Percentiles rank a stretch among this genome's conserved stretches.
These are phyloP conservation scores for Hyposmocoma kahamanoa DNA, from an alignment of 1,140 invertebrate species.

Conservation along the genomic window DNA sequence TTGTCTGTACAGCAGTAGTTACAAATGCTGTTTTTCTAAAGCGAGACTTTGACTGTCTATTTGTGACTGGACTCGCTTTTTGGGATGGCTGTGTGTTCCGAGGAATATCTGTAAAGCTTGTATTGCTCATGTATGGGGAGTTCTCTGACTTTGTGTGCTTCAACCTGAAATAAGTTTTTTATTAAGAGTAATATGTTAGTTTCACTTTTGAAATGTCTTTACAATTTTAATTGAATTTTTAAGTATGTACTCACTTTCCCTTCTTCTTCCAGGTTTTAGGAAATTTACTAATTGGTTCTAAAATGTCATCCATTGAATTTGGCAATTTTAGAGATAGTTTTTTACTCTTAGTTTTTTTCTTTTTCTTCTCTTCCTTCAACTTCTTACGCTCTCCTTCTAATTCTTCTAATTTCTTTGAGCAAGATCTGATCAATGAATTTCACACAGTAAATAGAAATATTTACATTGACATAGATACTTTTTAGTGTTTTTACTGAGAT, in stretches of 20 bases:
- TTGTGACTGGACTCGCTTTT: slow-evolving; percentile 36
- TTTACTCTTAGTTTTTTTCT: slow-evolving; percentile 68
- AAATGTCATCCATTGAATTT: slow-evolving; percentile 49
- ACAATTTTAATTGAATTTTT: background rate
- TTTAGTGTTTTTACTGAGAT: too few species aligned
- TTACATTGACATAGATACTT: too few species aligned
- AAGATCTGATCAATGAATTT: too few species aligned
- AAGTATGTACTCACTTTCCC: slow-evolving; percentile 53
- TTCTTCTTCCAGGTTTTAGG: slow-evolving; percentile 72
- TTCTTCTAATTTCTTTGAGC: slow-evolving; percentile 74
- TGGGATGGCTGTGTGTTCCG: slow-evolving; percentile 42
- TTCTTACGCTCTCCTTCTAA: slow-evolving; percentile 62
- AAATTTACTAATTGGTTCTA: slow-evolving; percentile 50
- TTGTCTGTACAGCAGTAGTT: slow-evolving; percentile 71
- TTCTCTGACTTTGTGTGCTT: slow-evolving; percentile 52
- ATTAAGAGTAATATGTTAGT: slow-evolving; percentile 3
- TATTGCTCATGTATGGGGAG: slow-evolving; percentile 43
- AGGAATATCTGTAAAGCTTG: slow-evolving; percentile 66
- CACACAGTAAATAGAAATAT: background rate
- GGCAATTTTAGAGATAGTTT: slow-evolving; percentile 61
- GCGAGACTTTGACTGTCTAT: slow-evolving; percentile 58
- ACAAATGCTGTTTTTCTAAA: slow-evolving; percentile 77
- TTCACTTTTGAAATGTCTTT: slow-evolving; percentile 4
- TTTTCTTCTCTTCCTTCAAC: slow-evolving; percentile 61
- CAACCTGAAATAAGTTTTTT: slow-evolving; percentile 51